Base-by-base conservation (phyloP, 2,113 vertebrate species). In the Laticauda laticaudata region DNA sequence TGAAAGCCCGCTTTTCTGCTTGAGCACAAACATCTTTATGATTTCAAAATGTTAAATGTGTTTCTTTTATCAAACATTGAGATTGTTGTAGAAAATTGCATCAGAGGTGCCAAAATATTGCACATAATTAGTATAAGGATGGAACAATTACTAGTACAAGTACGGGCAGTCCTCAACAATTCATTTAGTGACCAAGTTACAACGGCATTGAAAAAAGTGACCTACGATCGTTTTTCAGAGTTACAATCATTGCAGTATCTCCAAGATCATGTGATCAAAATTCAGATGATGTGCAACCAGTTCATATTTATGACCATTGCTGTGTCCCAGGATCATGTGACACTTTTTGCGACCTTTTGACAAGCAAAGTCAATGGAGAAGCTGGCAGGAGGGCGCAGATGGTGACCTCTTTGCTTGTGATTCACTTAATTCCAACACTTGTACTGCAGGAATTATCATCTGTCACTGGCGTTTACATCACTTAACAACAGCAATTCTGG, bases 1-100 rank as follows among this genome's bases (percentile, higher is more conserved):
- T 92, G 43, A 59, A 57, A 91, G 6, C 39, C 39, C 85, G 51
- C 48, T 92, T 92, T 87, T 87, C 48, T 91, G 48, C 90, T 75
- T 91, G 85, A 45, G 45, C 29, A 48, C 55, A 51, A 87, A 61
- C 5, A 24, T 51, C 15, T 87, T 54, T 92, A 81, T 86, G 56
- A 21, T 51, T 87, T 21, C 39, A 26, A 51, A 87, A 29, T 2
- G 2, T 87, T 87, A 87, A 51, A 87, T 23, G 12, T 14, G 3
- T 43, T 21, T 87, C 9, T 23, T 9, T 61, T 87, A 54, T 39
- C 39, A 48, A 48, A 57, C 18, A 24, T 5, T 54, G 29, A 39
- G 69, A 81, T 15, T 0, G 29, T 53, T 90, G 6, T 20, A 29
- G 2, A 91, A 29, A 86, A 18, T 55, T 55, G 43, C 48, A 34